Percentiles rank a stretch among this genome's conserved stretches.
Evolutionary conservation across 2,888 invertebrate genomes (phyloP).

Genomic region (Cosmorhoe ocellata): DNA sequence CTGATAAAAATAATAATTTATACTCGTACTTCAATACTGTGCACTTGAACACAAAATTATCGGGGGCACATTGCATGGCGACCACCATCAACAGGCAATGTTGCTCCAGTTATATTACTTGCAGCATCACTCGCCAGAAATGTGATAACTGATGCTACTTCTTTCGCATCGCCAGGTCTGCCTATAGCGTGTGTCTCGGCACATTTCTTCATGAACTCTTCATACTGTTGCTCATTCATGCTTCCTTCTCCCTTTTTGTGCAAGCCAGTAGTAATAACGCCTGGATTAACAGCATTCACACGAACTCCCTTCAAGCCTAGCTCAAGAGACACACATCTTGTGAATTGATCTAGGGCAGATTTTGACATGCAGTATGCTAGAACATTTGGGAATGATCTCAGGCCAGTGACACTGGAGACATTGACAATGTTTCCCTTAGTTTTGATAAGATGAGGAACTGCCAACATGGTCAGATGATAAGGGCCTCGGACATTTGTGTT

Average conservation of each 20-base stretch:
- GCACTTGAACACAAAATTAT: constrained; percentile 54
- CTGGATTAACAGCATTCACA: constrained; percentile 96
- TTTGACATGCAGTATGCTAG: constrained; percentile 96
- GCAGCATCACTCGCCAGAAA: constrained; percentile 94
- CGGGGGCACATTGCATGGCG: constrained; percentile 93
- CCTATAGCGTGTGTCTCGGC: constrained; percentile 95
- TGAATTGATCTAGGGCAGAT: constrained; percentile 96
- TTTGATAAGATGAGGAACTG: constrained; percentile 90
- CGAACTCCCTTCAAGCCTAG: constrained; percentile 89
- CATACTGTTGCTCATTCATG: constrained; percentile 90
- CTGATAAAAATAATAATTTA: no score
- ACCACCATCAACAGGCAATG: constrained; percentile 94
- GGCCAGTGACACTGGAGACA: constrained; percentile 95
- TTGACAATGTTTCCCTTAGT: constrained; percentile 94
- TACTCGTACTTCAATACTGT: no score
- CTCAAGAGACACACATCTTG: constrained; percentile 93
- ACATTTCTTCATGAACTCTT: constrained; percentile 89
- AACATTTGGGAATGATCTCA: constrained; percentile 94
- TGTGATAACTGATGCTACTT: constrained; percentile 93
- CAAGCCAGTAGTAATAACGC: constrained; percentile 93
- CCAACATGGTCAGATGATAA: constrained; percentile 90
- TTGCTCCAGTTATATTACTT: constrained; percentile 92
- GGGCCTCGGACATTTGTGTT: constrained; percentile 91
- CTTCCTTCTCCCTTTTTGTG: constrained; percentile 87
- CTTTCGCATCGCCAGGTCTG: constrained; percentile 90